Percentiles rank a stretch among this genome's conserved stretches.
phyloP scores from a whole-genome alignment of 1,140 invertebrate species.

The Agraylea sexmaculata region DNA sequence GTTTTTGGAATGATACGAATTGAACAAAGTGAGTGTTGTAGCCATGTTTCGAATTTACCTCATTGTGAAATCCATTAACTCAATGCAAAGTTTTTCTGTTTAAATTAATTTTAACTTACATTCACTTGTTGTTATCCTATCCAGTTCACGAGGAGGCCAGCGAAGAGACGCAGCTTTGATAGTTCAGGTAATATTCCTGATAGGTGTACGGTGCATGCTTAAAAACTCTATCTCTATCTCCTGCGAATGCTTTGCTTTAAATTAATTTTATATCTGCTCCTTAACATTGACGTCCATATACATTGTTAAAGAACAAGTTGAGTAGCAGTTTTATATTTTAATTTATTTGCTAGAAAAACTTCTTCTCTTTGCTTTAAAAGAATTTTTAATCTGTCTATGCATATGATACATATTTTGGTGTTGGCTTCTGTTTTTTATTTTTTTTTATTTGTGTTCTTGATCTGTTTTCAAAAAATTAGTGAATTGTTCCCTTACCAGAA shows the following conservation, averaged over 20 bases:
- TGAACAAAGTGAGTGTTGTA: too few relatives aligned
- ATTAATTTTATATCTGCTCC: neutral
- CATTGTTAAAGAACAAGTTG: constrained; percentile 5
- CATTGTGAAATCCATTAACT: constrained; percentile 17
- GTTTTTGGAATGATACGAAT: too few relatives aligned
- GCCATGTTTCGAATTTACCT: too few relatives aligned
- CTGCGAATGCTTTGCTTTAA: too few relatives aligned
- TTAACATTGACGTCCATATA: too few relatives aligned
- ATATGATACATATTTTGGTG: too few relatives aligned
- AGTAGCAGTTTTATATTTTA: constrained; percentile 3
- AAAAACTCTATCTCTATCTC: too few relatives aligned
- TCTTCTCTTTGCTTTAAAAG: too few relatives aligned
- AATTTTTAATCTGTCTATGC: too few relatives aligned
- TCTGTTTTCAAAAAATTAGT: too few relatives aligned
- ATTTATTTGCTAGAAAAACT: too few relatives aligned
- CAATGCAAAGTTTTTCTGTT: constrained; percentile 23
- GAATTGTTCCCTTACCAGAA: constrained; percentile 1
- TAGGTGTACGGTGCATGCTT: constrained; percentile 20
- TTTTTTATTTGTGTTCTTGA: constrained; percentile 1
- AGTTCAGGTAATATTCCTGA: constrained; percentile 36
- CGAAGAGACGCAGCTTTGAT: constrained; percentile 44
- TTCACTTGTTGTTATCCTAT: constrained; percentile 43
- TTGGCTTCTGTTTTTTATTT: constrained; percentile 12
- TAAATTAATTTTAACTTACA: constrained; percentile 36
- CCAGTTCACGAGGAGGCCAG: constrained; percentile 42